These are phyloP conservation scores for Platysternon megacephalum DNA, from an alignment of 2,113 vertebrate species.

Conservation along the genomic window DNA sequence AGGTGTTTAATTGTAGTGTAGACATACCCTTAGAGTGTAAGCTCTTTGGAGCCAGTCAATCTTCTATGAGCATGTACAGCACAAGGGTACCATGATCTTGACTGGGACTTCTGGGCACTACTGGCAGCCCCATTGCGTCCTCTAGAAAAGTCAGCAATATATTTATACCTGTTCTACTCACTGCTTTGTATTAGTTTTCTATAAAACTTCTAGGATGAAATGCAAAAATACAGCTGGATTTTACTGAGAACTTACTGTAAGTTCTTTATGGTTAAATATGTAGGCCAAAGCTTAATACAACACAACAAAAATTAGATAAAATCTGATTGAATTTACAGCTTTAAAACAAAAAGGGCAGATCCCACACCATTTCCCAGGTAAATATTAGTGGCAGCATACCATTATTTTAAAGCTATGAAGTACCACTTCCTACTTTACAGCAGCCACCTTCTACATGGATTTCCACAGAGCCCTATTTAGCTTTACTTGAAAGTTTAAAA, in stretches of 20 bases:
- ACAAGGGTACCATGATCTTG: not conserved
- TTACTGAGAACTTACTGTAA: not conserved
- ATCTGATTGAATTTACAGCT: conserved; percentile 16
- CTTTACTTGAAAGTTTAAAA: not conserved
- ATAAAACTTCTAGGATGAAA: not conserved
- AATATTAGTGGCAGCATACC: not conserved
- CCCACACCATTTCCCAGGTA: not conserved
- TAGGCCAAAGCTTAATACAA: not conserved
- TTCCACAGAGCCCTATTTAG: not conserved
- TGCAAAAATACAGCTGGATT: not conserved
- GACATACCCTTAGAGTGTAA: not conserved
- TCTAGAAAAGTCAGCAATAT: not conserved
- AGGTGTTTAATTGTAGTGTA: too few relatives aligned
- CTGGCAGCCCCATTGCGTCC: not conserved
- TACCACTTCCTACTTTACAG: not conserved
- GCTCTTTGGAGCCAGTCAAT: not conserved
- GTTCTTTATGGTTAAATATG: conserved; percentile 16
- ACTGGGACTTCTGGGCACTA: too few relatives aligned
- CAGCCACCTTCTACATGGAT: not conserved
- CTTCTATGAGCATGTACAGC: not conserved
- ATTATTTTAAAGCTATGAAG: not conserved
- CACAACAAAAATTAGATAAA: conserved; percentile 28
- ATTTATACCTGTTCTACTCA: not conserved
- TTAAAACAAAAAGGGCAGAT: conserved; percentile 4
- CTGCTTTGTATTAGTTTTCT: not conserved